Evolutionary conservation across 2,797 vertebrate genomes (phyloP).

Genomic region (Lophotriccus pileatus): DNA sequence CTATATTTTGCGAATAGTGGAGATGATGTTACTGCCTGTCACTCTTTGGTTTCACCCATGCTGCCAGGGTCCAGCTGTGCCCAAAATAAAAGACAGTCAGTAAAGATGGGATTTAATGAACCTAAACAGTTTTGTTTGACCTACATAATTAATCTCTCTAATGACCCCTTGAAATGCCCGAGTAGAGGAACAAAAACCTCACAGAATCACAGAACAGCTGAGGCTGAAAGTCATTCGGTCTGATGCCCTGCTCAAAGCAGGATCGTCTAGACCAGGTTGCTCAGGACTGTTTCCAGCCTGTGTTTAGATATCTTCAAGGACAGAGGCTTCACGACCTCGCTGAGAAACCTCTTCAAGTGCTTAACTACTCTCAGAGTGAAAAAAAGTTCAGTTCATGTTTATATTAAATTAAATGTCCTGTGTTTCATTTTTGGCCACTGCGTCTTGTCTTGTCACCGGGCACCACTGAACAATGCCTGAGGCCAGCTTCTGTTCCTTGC

Average conservation of each 20-base stretch:
- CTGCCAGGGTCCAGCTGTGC: not conserved
- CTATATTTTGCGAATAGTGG: not conserved
- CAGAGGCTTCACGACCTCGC: not conserved
- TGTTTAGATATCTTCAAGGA: not conserved
- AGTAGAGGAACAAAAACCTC: not conserved
- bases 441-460: not conserved
- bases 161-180: accelerated
- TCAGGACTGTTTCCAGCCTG: not conserved
- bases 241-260: not conserved
- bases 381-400: not conserved
- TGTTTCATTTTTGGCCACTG: not conserved
- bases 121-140: not conserved
- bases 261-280: not conserved
- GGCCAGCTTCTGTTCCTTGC: not conserved
- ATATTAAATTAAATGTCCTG: not conserved
- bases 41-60: not conserved
- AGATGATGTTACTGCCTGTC: not conserved
- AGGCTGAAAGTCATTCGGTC: not conserved
- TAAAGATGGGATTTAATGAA: not conserved
- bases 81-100: not conserved
- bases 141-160: not conserved
- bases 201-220: not conserved
- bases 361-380: not conserved
- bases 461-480: not conserved
- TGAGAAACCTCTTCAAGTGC: not conserved